phyloP scores from a whole-genome alignment of 2,113 vertebrate genomes.

The Candoia aspera region DNA sequence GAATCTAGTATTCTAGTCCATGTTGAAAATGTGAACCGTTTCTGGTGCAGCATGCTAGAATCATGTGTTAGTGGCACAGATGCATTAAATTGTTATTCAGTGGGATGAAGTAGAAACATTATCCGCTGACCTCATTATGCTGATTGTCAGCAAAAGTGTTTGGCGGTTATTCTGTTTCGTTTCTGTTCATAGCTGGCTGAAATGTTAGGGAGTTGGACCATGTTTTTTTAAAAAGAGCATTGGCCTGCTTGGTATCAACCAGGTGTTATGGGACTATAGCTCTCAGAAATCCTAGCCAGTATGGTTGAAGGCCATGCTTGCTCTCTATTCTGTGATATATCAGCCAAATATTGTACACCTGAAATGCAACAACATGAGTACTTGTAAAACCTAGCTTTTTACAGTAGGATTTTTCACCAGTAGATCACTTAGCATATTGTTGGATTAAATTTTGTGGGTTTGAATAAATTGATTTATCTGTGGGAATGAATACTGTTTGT shows the following conservation, averaged over 20 bases:
- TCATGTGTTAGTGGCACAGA: neutral
- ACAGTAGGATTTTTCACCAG: neutral
- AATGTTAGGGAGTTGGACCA: neutral
- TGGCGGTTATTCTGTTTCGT: neutral
- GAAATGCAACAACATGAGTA: neutral
- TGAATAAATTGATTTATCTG: neutral
- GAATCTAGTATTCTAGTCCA: neutral
- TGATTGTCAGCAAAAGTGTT: neutral
- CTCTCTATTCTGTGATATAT: neutral
- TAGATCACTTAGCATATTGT: neutral
- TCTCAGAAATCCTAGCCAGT: neutral
- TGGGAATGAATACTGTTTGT: neutral
- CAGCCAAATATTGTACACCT: neutral
- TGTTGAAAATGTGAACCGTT: neutral
- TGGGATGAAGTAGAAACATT: neutral
- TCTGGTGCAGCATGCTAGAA: neutral
- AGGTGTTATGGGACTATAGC: neutral
- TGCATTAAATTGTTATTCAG: neutral
- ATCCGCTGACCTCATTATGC: neutral
- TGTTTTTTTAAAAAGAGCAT: neutral
- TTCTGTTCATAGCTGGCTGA: neutral
- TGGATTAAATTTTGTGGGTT: neutral
- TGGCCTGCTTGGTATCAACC: neutral
- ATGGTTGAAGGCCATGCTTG: neutral
- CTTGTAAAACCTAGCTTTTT: neutral